A percentile compares a stretch with the other conserved stretches of the same genome.
Evolutionary conservation across 2,797 vertebrate species (phyloP).

Genomic region (Choloepus didactylus): DNA sequence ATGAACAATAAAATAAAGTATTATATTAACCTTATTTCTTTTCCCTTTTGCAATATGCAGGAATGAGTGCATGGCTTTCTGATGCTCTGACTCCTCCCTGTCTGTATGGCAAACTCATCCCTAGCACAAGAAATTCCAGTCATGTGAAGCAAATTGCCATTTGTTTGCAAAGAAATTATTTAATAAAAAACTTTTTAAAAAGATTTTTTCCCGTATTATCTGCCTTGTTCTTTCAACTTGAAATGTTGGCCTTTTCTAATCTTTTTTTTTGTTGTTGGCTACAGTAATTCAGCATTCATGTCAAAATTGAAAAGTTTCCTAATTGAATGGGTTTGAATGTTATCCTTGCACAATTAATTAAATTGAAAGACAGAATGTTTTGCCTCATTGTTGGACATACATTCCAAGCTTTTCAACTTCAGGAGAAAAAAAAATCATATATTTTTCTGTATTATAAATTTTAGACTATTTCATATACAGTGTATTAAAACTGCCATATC

Average conservation of each 20-base stretch:
- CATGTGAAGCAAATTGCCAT: constrained; percentile 65
- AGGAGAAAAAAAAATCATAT: constrained; percentile 88
- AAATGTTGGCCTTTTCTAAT: constrained; percentile 88
- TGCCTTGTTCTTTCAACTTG: constrained; percentile 88
- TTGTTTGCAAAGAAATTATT: constrained; percentile 77
- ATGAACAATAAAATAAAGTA: constrained; percentile 69
- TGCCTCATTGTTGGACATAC: constrained; percentile 97
- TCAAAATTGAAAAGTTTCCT: constrained; percentile 90
- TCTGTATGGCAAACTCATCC: constrained; percentile 48
- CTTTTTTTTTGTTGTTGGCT: constrained; percentile 85
- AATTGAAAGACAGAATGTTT: constrained; percentile 92
- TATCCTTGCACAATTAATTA: constrained; percentile 93
- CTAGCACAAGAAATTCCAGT: constrained; percentile 60
- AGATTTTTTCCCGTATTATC: constrained; percentile 85
- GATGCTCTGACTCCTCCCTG: constrained; percentile 51
- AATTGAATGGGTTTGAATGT: constrained; percentile 90
- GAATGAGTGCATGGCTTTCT: constrained; percentile 40
- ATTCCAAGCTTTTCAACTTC: constrained; percentile 98
- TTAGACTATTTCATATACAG: constrained; percentile 99
- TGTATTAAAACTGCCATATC: constrained; percentile 99
- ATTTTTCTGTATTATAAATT: constrained; percentile 99
- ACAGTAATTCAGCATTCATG: constrained; percentile 88
- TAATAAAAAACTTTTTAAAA: constrained; percentile 76
- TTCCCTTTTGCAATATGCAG: background rate
- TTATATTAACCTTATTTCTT: background rate